A percentile compares a stretch with the other conserved stretches of the same genome.
phyloP scores from a whole-genome alignment of 2,888 invertebrate genomes.

The Boloria euphrosyne region DNA sequence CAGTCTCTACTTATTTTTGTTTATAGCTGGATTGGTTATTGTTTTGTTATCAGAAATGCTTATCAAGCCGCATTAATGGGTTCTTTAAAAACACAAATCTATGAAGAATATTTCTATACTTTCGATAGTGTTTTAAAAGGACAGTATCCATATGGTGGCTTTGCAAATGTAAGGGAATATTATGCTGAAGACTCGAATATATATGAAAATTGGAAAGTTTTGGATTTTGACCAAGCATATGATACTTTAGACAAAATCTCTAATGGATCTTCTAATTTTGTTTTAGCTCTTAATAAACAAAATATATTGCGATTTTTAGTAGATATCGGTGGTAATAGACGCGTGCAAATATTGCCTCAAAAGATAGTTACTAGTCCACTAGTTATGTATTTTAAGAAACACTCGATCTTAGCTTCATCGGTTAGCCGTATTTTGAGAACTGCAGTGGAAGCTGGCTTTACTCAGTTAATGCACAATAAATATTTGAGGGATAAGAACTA shows the following conservation, averaged over 20 bases:
- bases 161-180: constrained; percentile 50
- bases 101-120: constrained; percentile 46
- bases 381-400: constrained; percentile 57
- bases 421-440: constrained; percentile 49
- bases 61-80: constrained; percentile 60
- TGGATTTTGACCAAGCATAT: constrained; percentile 42
- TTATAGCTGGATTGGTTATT: constrained; percentile 59
- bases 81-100: constrained; percentile 51
- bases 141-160: constrained; percentile 54
- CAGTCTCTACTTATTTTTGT: constrained; percentile 48
- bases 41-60: constrained; percentile 55
- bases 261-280: constrained; percentile 52
- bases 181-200: constrained; percentile 51
- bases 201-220: constrained; percentile 52
- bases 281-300: constrained; percentile 56
- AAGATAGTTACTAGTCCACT: constrained; percentile 61
- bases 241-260: constrained; percentile 50
- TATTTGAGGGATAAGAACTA: constrained; percentile 44
- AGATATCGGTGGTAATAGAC: constrained; percentile 48
- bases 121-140: constrained; percentile 49
- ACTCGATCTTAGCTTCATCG: constrained; percentile 50
- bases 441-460: constrained; percentile 56
- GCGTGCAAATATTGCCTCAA: constrained; percentile 56
- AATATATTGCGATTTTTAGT: constrained; percentile 49
- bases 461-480: constrained; percentile 45